Percentiles rank a stretch among this genome's conserved stretches.
These are phyloP conservation scores for Dryococelus australis DNA, from an alignment of 2,888 invertebrate species.

Conservation along the genomic window DNA sequence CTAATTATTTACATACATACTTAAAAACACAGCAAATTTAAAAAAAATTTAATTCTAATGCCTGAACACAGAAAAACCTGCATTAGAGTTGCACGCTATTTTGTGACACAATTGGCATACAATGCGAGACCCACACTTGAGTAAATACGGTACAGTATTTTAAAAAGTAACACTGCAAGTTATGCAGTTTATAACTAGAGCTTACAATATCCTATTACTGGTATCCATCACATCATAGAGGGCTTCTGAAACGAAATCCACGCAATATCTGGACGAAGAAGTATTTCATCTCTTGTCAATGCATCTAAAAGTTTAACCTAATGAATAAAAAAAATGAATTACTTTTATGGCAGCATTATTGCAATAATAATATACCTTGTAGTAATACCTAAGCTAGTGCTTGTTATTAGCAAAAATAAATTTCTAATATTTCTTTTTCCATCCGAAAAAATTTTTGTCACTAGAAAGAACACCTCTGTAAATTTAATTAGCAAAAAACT, in stretches of 20 bases:
- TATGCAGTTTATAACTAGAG: neutral
- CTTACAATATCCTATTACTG: neutral
- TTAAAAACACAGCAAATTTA: no score
- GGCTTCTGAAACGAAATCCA: constrained; percentile 62
- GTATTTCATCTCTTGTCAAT: constrained; percentile 64
- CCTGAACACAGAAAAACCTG: neutral
- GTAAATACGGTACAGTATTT: neutral
- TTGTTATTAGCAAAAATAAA: neutral
- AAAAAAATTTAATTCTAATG: no score
- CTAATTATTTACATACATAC: no score
- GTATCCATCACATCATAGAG: neutral
- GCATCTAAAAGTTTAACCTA: constrained; percentile 66
- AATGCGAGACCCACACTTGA: neutral
- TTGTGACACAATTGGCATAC: no score
- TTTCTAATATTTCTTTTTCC: no score
- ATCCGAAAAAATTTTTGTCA: no score
- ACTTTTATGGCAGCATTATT: neutral
- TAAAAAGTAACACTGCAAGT: neutral
- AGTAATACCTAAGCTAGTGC: no score
- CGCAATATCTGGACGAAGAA: constrained; percentile 64
- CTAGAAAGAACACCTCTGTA: neutral
- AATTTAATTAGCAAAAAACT: no score
- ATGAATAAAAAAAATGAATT: constrained; percentile 51
- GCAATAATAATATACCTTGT: neutral
- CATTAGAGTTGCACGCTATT: no score